phyloP scores from a whole-genome alignment of 1,140 invertebrate genomes.

The Drosophila kohkoa region DNA sequence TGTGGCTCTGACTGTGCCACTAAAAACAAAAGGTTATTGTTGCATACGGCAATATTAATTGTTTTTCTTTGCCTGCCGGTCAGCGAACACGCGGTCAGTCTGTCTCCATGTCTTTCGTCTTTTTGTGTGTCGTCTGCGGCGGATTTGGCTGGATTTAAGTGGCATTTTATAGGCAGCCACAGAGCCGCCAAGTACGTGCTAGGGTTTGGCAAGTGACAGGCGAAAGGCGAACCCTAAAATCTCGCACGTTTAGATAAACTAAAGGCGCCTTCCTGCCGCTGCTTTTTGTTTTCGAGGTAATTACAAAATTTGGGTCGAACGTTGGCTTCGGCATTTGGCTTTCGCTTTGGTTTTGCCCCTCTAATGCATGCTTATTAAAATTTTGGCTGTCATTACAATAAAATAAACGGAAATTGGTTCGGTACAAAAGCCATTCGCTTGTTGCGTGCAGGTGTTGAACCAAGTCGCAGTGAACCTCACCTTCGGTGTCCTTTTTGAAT shows the following conservation, averaged over 20 bases:
- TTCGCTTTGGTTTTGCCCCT: slow-evolving; percentile 10
- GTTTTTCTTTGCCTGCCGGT: slow-evolving; percentile 58
- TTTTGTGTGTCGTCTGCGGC: slow-evolving; percentile 7
- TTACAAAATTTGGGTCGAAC: slow-evolving; percentile 53
- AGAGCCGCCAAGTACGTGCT: slow-evolving; percentile 45
- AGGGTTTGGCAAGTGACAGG: slow-evolving; percentile 33
- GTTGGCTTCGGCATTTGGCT: slow-evolving; percentile 38
- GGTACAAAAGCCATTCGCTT: slow-evolving; percentile 14
- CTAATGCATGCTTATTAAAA: slow-evolving; percentile 76
- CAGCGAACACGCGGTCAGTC: slow-evolving; percentile 1
- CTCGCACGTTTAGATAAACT: slow-evolving; percentile 54
- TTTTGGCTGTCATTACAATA: slow-evolving; percentile 63
- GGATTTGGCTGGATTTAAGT: slow-evolving; percentile 65
- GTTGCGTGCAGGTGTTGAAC: slow-evolving; percentile 63
- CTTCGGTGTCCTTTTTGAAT: background rate
- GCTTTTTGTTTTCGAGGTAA: slow-evolving; percentile 30
- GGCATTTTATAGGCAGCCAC: slow-evolving; percentile 63
- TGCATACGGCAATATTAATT: slow-evolving; percentile 78
- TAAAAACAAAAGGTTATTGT: slow-evolving; percentile 78
- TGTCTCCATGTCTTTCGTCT: background rate
- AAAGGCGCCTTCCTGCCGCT: slow-evolving; percentile 43
- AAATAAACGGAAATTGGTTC: slow-evolving; percentile 48
- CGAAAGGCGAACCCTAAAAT: slow-evolving; percentile 17
- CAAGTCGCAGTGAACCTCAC: background rate
- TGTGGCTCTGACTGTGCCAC: slow-evolving; percentile 22